Evolutionary conservation across 2,797 vertebrate genomes (phyloP).

Genomic region (Takifugu rubripes): DNA sequence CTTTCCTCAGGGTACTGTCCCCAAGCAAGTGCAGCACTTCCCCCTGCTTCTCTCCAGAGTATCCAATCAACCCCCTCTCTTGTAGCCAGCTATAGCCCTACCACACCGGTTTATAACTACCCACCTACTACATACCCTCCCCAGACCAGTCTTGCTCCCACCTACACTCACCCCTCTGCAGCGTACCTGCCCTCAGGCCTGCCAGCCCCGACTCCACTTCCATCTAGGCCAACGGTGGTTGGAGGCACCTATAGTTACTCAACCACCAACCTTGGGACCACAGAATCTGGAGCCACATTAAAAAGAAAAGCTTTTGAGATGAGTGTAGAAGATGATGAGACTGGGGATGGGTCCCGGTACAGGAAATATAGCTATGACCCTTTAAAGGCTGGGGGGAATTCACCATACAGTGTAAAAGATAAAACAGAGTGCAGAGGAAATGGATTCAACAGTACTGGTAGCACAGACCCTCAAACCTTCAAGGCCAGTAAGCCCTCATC

Average conservation of each 20-base stretch:
- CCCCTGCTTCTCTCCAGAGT: conserved; percentile 83
- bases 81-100: conserved; percentile 84
- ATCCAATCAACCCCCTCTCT: conserved; percentile 82
- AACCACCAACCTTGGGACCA: conserved; percentile 67
- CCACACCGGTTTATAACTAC: conserved; percentile 88
- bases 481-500: conserved; percentile 73
- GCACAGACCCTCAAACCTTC: conserved; percentile 71
- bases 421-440: conserved; percentile 85
- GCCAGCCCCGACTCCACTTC: conserved; percentile 81
- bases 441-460: conserved; percentile 70
- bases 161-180: conserved; percentile 81
- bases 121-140: conserved; percentile 79
- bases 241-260: conserved; percentile 85
- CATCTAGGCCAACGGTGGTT: conserved; percentile 79
- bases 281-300: conserved; percentile 75
- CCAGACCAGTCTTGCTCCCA: conserved; percentile 77
- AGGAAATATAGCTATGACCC: conserved; percentile 89
- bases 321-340: conserved; percentile 78
- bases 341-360: conserved; percentile 78
- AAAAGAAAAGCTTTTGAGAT: conserved; percentile 93
- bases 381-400: conserved; percentile 76
- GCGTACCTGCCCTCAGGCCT: conserved; percentile 87
- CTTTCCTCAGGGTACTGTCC: conserved; percentile 89
- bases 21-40: conserved; percentile 81
- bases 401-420: conserved; percentile 79